Percentiles rank a stretch among this genome's conserved stretches.
Conservation (phyloP, 1,140 invertebrate genomes). For the Bombus impatiens region DNA sequence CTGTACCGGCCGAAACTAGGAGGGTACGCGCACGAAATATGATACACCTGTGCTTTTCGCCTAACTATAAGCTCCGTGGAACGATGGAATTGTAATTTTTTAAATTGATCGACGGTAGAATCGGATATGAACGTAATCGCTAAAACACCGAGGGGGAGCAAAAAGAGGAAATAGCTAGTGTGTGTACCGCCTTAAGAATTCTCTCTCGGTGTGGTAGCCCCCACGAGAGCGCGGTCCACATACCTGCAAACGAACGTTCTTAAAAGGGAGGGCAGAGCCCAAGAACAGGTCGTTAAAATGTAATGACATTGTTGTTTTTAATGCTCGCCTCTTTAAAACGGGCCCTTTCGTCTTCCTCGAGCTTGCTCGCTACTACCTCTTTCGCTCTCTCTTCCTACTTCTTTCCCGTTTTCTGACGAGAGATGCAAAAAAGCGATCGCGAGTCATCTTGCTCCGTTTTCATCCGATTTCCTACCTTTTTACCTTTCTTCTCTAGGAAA, state of each 20-base stretch:
- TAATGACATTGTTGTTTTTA: conserved; percentile 79
- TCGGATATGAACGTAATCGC: background rate
- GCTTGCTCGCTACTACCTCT: conserved; percentile 51
- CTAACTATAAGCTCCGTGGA: background rate
- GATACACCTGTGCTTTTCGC: background rate
- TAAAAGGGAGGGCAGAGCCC: conserved; percentile 70
- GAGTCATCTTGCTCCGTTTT: conserved; percentile 2
- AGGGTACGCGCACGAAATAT: background rate
- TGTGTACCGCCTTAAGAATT: conserved; percentile 48
- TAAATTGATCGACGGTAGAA: background rate
- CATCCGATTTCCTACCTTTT: conserved; percentile 1
- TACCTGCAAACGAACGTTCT: conserved; percentile 73
- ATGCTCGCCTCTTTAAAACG: conserved; percentile 75
- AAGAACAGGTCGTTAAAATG: conserved; percentile 78
- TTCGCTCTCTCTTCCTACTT: conserved; percentile 42
- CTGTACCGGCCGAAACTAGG: background rate
- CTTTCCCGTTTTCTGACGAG: conserved; percentile 41
- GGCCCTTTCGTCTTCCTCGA: conserved; percentile 65
- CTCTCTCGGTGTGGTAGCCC: conserved; percentile 46
- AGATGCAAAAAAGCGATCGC: conserved; percentile 30
- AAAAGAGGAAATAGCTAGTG: conserved; percentile 27
- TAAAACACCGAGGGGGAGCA: too few relatives aligned
- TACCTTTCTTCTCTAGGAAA: background rate
- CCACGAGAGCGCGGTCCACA: conserved; percentile 64
- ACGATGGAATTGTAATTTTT: background rate